phyloP scores from a whole-genome alignment of 2,113 vertebrate genomes.

The Platysternon megacephalum region DNA sequence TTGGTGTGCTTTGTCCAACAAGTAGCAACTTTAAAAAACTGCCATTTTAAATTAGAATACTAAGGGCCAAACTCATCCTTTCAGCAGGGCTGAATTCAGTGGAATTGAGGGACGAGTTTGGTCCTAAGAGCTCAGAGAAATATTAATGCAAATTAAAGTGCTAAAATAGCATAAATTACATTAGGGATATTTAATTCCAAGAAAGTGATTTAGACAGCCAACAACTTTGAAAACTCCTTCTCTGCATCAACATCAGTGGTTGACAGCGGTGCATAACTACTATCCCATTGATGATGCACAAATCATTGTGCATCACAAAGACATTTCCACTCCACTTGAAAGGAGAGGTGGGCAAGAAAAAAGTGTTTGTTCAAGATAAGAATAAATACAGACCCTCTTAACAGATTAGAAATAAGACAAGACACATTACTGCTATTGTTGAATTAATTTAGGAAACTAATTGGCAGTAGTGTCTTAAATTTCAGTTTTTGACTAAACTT shows the following conservation, averaged over 20 bases:
- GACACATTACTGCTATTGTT: neutral
- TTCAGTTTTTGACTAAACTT: neutral
- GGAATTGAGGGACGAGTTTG: neutral
- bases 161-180: neutral
- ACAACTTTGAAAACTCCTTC: neutral
- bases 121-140: neutral
- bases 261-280: no score
- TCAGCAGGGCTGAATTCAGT: neutral
- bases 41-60: neutral
- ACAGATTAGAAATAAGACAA: neutral
- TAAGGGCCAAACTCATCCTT: neutral
- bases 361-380: neutral
- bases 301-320: neutral
- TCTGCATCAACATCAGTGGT: neutral
- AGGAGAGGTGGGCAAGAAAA: accelerated
- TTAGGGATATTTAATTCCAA: neutral
- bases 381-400: neutral
- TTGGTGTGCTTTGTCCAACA: neutral
- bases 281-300: neutral
- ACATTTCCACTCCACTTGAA: neutral
- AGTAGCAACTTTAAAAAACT: neutral
- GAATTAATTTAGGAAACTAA: neutral
- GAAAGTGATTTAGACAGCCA: neutral
- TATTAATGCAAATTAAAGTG: neutral
- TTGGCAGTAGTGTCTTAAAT: neutral